Base-by-base conservation (phyloP, 2,888 invertebrate species). In the Cylindroiulus punctatus region DNA sequence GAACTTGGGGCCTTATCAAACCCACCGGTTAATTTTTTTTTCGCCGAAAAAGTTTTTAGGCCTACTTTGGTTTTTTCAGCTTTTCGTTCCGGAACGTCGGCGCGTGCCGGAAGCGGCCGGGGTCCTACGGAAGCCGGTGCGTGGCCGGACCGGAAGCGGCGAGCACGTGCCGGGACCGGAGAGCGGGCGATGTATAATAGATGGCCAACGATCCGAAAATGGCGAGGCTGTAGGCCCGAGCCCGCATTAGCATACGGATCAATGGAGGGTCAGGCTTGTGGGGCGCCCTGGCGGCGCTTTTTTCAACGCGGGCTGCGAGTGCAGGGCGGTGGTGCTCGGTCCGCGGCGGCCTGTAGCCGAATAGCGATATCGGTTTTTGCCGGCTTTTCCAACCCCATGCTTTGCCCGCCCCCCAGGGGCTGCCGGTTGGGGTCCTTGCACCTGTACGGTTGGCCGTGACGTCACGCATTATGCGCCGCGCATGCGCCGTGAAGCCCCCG, bases 401-500 rank as follows among this genome's bases (percentile, higher is more conserved):
- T 7, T 36, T 7, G 3, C 36, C 2, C 7, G 36, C 36, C 2
- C 3, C 3, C 3, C 36, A 36, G 44, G 44, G 44, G 44, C 52
- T 12, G 44, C 84, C 5, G 47, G 44, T 44, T 1, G 47, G n/a
- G 57, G 36, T 26, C 40, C 76, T 22, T 81, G 81, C 81, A 86
- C 76, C 86, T 86, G 76, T 86, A 40, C 81, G 42, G 40, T 81
- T 81, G 83, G 86, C 22, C 36, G 84, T 84, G 47, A 84, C 84
- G 86, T 86, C 84, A 84, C 26, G 44, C 47, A 86, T 86, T 86
- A 86, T 86, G 86, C 52, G 42, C 52, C 36, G 86, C 83, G 86
- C 86, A 85, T 84, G 86, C 86, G 86, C 86, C 14, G 1, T 3
- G 4, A 3, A 1, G 19, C 26, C 40, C 52, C 14, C 26, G 1